Base-by-base conservation (phyloP, 2,888 invertebrate species). In the Platerodrilus igneus region DNA sequence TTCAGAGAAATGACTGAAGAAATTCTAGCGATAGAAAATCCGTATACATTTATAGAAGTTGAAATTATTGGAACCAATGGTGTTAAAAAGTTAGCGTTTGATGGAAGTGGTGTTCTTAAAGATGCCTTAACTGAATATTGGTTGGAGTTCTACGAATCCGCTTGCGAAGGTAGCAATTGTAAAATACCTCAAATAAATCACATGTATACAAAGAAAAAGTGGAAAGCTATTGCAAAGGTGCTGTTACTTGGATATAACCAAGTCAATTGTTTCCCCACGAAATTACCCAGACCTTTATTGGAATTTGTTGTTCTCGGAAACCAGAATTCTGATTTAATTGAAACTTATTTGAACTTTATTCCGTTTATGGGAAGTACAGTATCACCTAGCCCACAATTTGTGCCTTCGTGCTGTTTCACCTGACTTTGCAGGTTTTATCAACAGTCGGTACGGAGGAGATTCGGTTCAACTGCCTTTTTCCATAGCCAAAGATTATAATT, bases 111-210 rank as follows among this genome's bases (percentile, higher is more conserved):
- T 17, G 46, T 46, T 21, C 38, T 46, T 16, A 38, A 21, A 33
- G 43, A 47, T 40, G 47, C 47, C 2, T 40, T 47, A 8, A 36
- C 43, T 16, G 43, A 47, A 34, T 47, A 36, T 26, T 43, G 47
- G 47, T 14, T 16, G 16, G 32, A 31, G 10, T 47, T 45, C 32
- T 42, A 34, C 28, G 31, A 37, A 15, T 18, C 18, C n/a, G 11
- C 30, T 13, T 38, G 39, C 29, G 25, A 37, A 15, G 39, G 42
- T 15, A 11, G 20, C 18, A 27, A 15, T 5, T 33, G 16, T 18
- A 46, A 46, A 43, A 32, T 45, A 23, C 43, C 43, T 4, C 33
- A 43, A 34, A 30, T 43, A 11, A 43, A 40, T 16, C 22, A 43
- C 23, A 10, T 29, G 29, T 34, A 16, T 22, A 27, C 21, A 18